Percentiles rank a stretch among this genome's conserved stretches.
Conservation (phyloP, 1,140 invertebrate genomes). For the Scaptomyza hsui region DNA sequence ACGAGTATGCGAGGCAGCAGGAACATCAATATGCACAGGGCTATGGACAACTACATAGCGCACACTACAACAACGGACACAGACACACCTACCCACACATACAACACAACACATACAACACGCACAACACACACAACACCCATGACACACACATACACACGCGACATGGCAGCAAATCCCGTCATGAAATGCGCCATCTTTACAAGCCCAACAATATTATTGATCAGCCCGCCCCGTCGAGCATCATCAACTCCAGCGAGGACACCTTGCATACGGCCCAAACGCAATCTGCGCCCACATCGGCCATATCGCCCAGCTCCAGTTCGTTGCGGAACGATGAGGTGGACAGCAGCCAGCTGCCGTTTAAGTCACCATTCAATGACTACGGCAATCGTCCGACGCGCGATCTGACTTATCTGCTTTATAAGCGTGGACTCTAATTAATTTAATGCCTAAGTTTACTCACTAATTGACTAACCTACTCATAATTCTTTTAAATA, state of each 20-base stretch:
- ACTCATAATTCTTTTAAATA: constrained; percentile 13
- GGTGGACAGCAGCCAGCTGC: constrained; percentile 48
- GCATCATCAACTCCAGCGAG: constrained; percentile 66
- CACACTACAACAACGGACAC: constrained; percentile 5
- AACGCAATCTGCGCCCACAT: constrained; percentile 35
- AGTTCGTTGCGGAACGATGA: constrained; percentile 15
- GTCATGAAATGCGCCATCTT: constrained; percentile 3
- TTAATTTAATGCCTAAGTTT: not conserved
- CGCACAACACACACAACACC: constrained; percentile 16
- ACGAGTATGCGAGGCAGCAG: constrained; percentile 44
- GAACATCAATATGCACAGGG: constrained; percentile 12
- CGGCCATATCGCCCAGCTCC: constrained; percentile 4
- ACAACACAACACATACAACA: constrained; percentile 10
- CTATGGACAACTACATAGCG: constrained; percentile 6
- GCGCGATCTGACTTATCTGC: constrained; percentile 61
- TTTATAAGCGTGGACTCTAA: constrained; percentile 62
- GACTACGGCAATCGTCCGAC: constrained; percentile 70
- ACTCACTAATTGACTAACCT: constrained; percentile 6
- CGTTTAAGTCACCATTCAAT: constrained; percentile 68
- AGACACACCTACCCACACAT: constrained; percentile 5
- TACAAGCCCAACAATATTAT: constrained; percentile 1
- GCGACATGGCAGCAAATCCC: constrained; percentile 2
- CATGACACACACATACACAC: constrained; percentile 4
- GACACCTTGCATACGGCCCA: constrained; percentile 58
- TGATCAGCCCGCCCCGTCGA: constrained; percentile 1